phyloP scores from a whole-genome alignment of 2,113 vertebrate species.

The Kryptolebias marmoratus region DNA sequence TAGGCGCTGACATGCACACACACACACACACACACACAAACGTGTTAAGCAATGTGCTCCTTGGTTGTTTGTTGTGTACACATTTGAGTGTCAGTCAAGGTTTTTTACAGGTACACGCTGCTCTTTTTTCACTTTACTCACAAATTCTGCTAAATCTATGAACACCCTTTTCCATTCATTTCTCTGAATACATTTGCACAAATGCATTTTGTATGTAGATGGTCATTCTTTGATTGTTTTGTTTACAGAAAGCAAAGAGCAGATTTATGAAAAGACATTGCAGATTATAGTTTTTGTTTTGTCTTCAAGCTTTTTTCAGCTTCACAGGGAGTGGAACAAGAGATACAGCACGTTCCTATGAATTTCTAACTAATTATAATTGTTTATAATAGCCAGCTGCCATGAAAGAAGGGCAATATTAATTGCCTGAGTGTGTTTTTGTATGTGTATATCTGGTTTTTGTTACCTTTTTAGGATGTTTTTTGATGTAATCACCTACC shows the following conservation, averaged over 20 bases:
- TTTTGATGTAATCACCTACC: too few relatives aligned
- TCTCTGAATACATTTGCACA: neutral
- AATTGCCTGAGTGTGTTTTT: too few relatives aligned
- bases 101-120: conserved; percentile 40
- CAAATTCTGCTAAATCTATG: neutral
- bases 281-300: neutral
- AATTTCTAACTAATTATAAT: too few relatives aligned
- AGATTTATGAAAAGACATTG: neutral
- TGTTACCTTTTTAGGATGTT: too few relatives aligned
- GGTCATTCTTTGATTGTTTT: neutral
- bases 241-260: neutral
- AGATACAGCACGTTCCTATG: neutral
- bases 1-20: neutral
- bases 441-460: too few relatives aligned
- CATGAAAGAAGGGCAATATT: too few relatives aligned
- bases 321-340: neutral
- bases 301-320: neutral
- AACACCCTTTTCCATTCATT: too few relatives aligned
- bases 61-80: conserved; percentile 73
- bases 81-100: conserved; percentile 46
- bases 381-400: too few relatives aligned
- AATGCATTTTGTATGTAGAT: neutral
- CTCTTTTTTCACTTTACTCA: conserved; percentile 18
- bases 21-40: neutral
- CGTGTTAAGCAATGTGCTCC: conserved; percentile 50